Percentiles rank a stretch among this genome's conserved stretches.
These are phyloP conservation scores for Parnassius apollo DNA, from an alignment of 2,888 invertebrate species.

Conservation along the genomic window DNA sequence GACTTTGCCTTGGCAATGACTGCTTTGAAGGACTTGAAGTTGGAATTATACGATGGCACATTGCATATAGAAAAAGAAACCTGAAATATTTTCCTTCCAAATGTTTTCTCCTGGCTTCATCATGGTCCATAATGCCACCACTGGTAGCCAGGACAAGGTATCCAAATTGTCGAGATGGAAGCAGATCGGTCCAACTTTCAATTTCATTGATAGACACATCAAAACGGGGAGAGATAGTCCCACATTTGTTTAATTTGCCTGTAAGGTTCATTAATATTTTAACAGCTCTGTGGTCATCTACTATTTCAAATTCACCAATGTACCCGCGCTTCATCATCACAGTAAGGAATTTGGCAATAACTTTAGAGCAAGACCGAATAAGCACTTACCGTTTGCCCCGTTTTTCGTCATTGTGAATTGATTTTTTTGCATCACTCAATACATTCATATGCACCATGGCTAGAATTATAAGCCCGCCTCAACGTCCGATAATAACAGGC, in stretches of 20 bases:
- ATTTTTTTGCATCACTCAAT: slow-evolving; percentile 98
- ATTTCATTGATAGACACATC: slow-evolving; percentile 97
- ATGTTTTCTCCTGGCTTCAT: slow-evolving; percentile 99
- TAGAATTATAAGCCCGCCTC: slow-evolving; percentile 78
- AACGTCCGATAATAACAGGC: slow-evolving; percentile 71
- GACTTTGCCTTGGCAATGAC: too few species aligned
- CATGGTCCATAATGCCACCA: slow-evolving; percentile 99
- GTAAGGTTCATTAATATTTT: slow-evolving; percentile 99
- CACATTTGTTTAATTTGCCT: slow-evolving; percentile 99
- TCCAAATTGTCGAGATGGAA: slow-evolving; percentile 99
- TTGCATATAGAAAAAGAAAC: slow-evolving; percentile 96
- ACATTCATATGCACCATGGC: slow-evolving; percentile 99
- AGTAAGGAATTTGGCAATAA: slow-evolving; percentile 98
- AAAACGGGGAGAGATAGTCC: slow-evolving; percentile 99
- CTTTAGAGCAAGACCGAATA: slow-evolving; percentile 98
- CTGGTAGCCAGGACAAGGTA: slow-evolving; percentile 98
- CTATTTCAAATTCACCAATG: slow-evolving; percentile 99
- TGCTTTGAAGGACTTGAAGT: too few species aligned
- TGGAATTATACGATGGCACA: too few species aligned
- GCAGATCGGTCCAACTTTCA: slow-evolving; percentile 98
- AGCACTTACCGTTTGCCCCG: slow-evolving; percentile 99
- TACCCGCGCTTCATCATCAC: slow-evolving; percentile 99
- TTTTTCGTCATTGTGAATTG: slow-evolving; percentile 99
- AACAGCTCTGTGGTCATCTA: slow-evolving; percentile 99
- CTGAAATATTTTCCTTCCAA: slow-evolving; percentile 99